Conservation (phyloP, 2,888 invertebrate genomes). For the Norana najaformis region DNA sequence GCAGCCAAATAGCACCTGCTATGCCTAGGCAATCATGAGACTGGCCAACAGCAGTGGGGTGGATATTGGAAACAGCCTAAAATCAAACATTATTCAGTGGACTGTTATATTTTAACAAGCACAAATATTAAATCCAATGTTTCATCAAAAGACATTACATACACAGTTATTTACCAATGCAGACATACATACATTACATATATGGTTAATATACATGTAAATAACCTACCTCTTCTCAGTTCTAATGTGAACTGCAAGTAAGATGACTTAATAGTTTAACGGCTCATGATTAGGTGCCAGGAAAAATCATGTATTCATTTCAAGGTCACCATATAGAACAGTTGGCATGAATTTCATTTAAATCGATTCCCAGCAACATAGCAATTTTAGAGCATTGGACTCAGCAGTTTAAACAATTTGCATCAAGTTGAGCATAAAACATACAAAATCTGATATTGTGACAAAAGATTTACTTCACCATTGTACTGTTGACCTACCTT, state of each 20-base stretch:
- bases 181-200: too few species aligned
- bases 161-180: neutral
- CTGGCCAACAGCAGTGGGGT: constrained; percentile 15
- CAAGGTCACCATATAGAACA: neutral
- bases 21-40: neutral
- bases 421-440: neutral
- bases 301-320: neutral
- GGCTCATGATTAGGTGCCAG: neutral
- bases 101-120: neutral
- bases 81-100: neutral
- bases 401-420: neutral
- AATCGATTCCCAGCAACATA: neutral
- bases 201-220: neutral
- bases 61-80: neutral
- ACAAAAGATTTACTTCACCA: neutral
- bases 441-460: neutral
- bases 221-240: neutral
- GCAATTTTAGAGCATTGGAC: neutral
- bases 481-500: neutral
- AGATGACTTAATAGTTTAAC: neutral
- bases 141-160: neutral
- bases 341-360: neutral
- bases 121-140: neutral
- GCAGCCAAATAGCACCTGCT: neutral
- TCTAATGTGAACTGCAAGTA: neutral